Percentiles rank a stretch among this genome's conserved stretches.
phyloP scores from a whole-genome alignment of 2,888 invertebrate genomes.

The Diachrysia chrysitis region DNA sequence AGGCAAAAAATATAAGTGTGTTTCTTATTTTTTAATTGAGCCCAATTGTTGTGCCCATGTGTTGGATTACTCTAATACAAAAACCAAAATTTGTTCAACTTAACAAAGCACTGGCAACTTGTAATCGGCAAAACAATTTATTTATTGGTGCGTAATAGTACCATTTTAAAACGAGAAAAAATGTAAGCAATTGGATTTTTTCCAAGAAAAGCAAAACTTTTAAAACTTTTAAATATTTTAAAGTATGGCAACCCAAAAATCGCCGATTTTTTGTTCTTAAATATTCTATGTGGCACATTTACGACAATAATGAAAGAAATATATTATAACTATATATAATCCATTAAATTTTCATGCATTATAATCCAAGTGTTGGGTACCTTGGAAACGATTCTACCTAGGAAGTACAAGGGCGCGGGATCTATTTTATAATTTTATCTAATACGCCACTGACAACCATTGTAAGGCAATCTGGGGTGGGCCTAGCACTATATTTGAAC shows the following conservation, averaged over 20 bases:
- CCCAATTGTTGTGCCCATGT: not conserved
- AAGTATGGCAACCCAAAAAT: not conserved
- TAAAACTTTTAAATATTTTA: not conserved
- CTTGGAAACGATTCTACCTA: not conserved
- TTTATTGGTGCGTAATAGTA: not conserved
- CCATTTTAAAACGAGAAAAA: not conserved
- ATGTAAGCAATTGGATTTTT: not conserved
- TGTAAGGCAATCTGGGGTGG: not conserved
- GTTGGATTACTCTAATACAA: not conserved
- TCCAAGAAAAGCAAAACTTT: not conserved
- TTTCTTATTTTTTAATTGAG: not conserved
- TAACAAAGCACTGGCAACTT: not conserved
- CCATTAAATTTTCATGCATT: conserved; percentile 1
- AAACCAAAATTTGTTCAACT: not conserved
- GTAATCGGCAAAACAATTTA: not conserved
- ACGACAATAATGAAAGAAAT: not conserved
- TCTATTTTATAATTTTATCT: not conserved
- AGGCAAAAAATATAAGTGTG: not conserved
- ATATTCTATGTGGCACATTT: not conserved
- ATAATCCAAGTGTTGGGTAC: not conserved
- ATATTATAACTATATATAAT: not conserved
- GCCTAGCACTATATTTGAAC: conserved; percentile 2
- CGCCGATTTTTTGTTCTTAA: not conserved
- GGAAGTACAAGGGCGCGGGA: not conserved
- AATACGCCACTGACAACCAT: not conserved